Percentiles rank a stretch among this genome's conserved stretches.
Conservation (phyloP, 2,797 vertebrate genomes). For the Echeneis naucrates region DNA sequence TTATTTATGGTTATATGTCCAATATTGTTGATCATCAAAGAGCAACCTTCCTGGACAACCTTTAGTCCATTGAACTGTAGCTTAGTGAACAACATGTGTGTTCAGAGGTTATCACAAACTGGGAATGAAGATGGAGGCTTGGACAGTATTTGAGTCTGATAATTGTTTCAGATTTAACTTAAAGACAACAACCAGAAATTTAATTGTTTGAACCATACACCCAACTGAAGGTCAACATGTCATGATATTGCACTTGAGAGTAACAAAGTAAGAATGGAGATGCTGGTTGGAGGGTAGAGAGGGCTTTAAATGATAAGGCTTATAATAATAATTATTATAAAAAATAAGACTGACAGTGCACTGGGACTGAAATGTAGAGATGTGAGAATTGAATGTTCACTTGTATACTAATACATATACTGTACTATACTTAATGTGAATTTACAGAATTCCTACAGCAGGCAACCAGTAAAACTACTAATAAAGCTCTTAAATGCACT, state of each 20-base stretch:
- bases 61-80: slow-evolving; percentile 18
- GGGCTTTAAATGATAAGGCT: slow-evolving; percentile 8
- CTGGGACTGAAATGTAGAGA: slow-evolving; percentile 69
- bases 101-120: slow-evolving; percentile 28
- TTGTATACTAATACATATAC: slow-evolving; percentile 79
- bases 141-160: slow-evolving; percentile 49
- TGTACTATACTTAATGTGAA: slow-evolving; percentile 82
- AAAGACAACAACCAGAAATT: slow-evolving; percentile 15
- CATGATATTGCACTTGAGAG: slow-evolving; percentile 53
- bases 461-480: slow-evolving; percentile 76
- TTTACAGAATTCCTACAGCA: slow-evolving; percentile 75
- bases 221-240: slow-evolving; percentile 50
- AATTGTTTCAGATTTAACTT: slow-evolving; percentile 13
- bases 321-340: not conserved
- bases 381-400: slow-evolving; percentile 75
- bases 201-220: slow-evolving; percentile 44
- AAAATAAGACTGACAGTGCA: slow-evolving; percentile 31
- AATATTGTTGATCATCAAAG: slow-evolving; percentile 2
- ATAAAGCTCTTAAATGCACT: slow-evolving; percentile 74
- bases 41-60: slow-evolving; percentile 2
- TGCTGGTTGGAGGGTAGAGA: slow-evolving; percentile 10
- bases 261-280: slow-evolving; percentile 41
- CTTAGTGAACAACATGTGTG: not conserved
- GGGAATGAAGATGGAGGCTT: slow-evolving; percentile 32
- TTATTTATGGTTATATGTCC: slow-evolving; percentile 18